A percentile compares a stretch with the other conserved stretches of the same genome.
Evolutionary conservation across 2,888 invertebrate species (phyloP).

Genomic region (Clunio marinus): DNA sequence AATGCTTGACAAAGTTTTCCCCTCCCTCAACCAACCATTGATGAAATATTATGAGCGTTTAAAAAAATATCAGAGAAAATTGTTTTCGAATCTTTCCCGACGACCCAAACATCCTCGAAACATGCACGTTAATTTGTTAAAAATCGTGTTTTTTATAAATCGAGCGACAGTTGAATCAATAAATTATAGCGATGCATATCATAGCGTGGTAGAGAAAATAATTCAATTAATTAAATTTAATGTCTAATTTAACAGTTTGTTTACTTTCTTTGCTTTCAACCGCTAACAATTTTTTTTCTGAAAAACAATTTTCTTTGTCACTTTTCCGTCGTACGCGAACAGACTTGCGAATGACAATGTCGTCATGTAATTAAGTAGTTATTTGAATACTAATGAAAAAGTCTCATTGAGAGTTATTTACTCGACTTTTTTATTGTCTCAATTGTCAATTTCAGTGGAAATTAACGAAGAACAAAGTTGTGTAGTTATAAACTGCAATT

Average conservation of each 20-base stretch:
- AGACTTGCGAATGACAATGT: neutral
- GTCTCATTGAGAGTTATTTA: too few relatives aligned
- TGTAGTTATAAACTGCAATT: too few relatives aligned
- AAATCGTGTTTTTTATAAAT: neutral
- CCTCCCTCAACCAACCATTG: too few relatives aligned
- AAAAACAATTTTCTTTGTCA: slow-evolving; percentile 28
- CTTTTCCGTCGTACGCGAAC: neutral
- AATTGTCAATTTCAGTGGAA: too few relatives aligned
- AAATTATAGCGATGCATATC: slow-evolving; percentile 14
- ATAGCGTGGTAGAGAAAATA: neutral
- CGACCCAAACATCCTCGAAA: slow-evolving; percentile 4
- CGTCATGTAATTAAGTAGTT: too few relatives aligned
- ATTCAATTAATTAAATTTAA: slow-evolving; percentile 24
- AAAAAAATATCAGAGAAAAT: neutral
- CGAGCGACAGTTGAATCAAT: slow-evolving; percentile 30
- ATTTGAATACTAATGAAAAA: too few relatives aligned
- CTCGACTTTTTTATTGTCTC: too few relatives aligned
- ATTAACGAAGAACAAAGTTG: too few relatives aligned
- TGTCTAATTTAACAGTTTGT: slow-evolving; percentile 32
- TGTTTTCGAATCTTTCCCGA: neutral
- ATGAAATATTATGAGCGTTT: slow-evolving; percentile 10
- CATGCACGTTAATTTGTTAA: slow-evolving; percentile 19
- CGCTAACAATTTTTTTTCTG: slow-evolving; percentile 23
- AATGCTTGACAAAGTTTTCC: neutral
- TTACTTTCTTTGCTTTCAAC: slow-evolving; percentile 2